Percentiles rank a stretch among this genome's conserved stretches.
Evolutionary conservation across 2,113 vertebrate genomes (phyloP).

Genomic region (Brachyistius frenatus): DNA sequence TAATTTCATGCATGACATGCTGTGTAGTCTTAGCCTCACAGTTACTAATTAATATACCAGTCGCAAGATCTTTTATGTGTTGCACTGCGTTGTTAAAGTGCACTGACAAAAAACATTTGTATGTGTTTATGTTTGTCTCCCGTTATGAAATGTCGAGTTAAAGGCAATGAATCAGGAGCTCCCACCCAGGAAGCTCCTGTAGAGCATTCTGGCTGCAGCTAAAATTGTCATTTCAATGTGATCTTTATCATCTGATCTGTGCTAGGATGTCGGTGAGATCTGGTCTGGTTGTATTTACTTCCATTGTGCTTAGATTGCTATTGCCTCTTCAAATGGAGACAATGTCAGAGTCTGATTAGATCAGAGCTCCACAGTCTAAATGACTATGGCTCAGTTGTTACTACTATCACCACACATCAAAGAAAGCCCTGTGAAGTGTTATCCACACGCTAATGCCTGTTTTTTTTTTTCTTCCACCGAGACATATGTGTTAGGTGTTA

Average conservation of each 20-base stretch:
- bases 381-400: neutral
- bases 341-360: slow-evolving; percentile 30
- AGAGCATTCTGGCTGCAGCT: slow-evolving; percentile 4
- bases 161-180: neutral
- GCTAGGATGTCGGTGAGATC: neutral
- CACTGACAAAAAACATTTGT: slow-evolving; percentile 9
- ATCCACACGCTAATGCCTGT: neutral
- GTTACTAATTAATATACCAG: neutral
- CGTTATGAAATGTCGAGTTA: slow-evolving; percentile 13
- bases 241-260: slow-evolving; percentile 12
- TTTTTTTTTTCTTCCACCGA: neutral
- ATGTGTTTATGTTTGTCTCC: slow-evolving; percentile 11
- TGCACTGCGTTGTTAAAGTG: neutral
- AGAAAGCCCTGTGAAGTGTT: neutral
- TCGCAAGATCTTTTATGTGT: neutral
- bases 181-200: neutral
- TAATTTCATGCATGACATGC: slow-evolving; percentile 9
- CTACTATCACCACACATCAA: slow-evolving; percentile 9
- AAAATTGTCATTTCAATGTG: slow-evolving; percentile 20
- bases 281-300: slow-evolving; percentile 28
- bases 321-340: slow-evolving; percentile 15
- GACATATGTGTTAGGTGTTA: neutral
- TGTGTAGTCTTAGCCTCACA: neutral
- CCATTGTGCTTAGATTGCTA: neutral
- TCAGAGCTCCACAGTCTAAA: slow-evolving; percentile 11